Evolutionary conservation across 1,140 invertebrate species (phyloP), one percentile per base, ranked within the genome.

Genomic region (Listronotus bonariensis): DNA sequence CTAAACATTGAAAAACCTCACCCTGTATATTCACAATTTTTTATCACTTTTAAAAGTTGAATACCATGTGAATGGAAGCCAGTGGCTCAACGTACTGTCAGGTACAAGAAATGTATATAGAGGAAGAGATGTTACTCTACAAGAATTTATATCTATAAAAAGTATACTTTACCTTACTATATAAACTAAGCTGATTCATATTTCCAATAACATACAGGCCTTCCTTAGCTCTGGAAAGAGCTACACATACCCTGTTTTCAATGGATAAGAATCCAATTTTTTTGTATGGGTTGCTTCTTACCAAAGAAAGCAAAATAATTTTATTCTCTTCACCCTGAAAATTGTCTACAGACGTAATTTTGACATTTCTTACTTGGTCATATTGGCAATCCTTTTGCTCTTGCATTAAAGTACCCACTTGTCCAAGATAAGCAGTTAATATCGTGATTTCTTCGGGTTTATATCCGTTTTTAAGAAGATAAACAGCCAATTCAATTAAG

Each of bases 281-380:
- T n/a, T 81, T 82, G 4, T 86, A 78, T 8, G 77, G 60, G 73
- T 90, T 90, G 76, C 88, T 93, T 60, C 93, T 80, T 0, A 96
- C 92, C 3, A 95, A 79, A 0, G 93, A 95, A 8, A 95, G 74
- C 3, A 96, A 74, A 61, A 95, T 88, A 26, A 96, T 92, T 66
- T 92, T 87, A 41, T 87, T 89, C 78, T 96, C 93, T 77, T 94
- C 89, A 0, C 93, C 92, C 82, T 94, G 91, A 74, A 85, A 94
- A 74, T 90, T 92, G 76, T 95, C 93, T 1, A 95, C 85, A 3
- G 86, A 84, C 34, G 85, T 84, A 15, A 93, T 82, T 52, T 81
- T 79, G 7, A 87, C 79, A 12, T 80, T 72, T 41, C 69, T 62
- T n/a, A 83, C 55, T 14, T 45, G 2, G 4, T 14, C 17, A 55